Base-by-base conservation (phyloP, 2,888 invertebrate genomes). In the Ischnura elegans region DNA sequence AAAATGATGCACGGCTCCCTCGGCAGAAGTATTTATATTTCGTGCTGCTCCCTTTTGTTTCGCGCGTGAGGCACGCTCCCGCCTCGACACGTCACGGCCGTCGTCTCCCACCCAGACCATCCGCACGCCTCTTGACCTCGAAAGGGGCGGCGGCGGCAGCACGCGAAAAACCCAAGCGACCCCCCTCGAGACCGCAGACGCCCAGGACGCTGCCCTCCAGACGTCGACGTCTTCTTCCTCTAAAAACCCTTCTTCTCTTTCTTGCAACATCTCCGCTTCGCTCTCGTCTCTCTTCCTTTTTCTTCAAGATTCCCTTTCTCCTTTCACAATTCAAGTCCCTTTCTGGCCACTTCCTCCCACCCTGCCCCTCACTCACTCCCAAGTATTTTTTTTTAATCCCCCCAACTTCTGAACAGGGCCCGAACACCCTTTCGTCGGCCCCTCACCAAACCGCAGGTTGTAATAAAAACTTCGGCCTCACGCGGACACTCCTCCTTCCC, bases 161-260 rank as follows among this genome's bases (percentile, higher is more conserved):
- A 66, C 66, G 36, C 13, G 76, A 36, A 61, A 16, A 61, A 42
- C 90, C 51, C n/a, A n/a, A 19, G 51, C 51, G 19, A 51, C 51
- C 51, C 19, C 51, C 51, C 66, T 61, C 43, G n/a, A 42, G 43
- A 61, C 61, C 61, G 61, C 61, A 43, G 42, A 29, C 87, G 66
- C 36, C 90, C 61, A 55, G 43, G 61, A 66, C 45, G 43, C 36
- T 43, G 61, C 90, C 90, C 90, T 66, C 90, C 42, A 87, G 87
- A 87, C 87, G 47, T 21, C 87, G 55, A 29, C 61, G 19, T 61
- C 61, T 43, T 36, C 55, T 21, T 36, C 76, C 36, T 29, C 87
- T 13, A 36, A 10, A 10, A 19, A 13, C 36, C 47, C 55, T 55
- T 16, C 19, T 29, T n/a, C 87, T 43, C 85, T 85, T 19, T 51